Evolutionary conservation across 2,888 invertebrate species (phyloP), one percentile per base, ranked within the genome.

Genomic region (Microplitis manilae): DNA sequence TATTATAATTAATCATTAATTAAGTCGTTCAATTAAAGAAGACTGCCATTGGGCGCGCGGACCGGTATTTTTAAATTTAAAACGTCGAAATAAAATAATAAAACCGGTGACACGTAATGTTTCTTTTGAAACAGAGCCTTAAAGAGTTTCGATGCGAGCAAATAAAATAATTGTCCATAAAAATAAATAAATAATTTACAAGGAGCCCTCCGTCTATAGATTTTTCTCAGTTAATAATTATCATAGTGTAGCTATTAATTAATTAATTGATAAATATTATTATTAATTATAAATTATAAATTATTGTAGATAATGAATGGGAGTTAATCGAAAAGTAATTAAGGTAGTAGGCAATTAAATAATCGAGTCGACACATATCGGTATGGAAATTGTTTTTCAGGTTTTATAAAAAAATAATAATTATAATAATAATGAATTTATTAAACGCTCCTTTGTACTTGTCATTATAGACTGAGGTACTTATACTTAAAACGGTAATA

Each of bases 351-450:
- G 7, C 13, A 75, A 61, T 40, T 71, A 77, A 75, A 77, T 76
- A 73, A 80, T 81, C 78, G 79, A 82, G 81, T 82, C 83, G 79
- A 81, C 82, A 85, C 84, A 85, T 84, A 85, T 85, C 85, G 78
- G 81, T 61, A 76, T 76, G 77, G 50, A 71, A 73, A 77, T 68
- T 72, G 64, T 70, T 71, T 40, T 78, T 50, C 50, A 50, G 72
- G 77, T 76, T 50, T 50, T 50, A 9, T 50, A 50, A 50, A 50
- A 50, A 8, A 50, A 9, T 50, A 50, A 9, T 50, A 30, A 30
- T 30, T 30, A 30, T 30, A 30, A 2, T 4, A 39, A 76, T 68
- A 39, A 38, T 2, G 5, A 68, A 68, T 30, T 15, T 6, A 6
- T 68, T 68, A 38, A 30, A 75, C 70, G 80, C 78, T 78, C 75